These are phyloP conservation scores for Papilio gigon DNA, from an alignment of 2,888 invertebrate genomes.

Conservation along the genomic window DNA sequence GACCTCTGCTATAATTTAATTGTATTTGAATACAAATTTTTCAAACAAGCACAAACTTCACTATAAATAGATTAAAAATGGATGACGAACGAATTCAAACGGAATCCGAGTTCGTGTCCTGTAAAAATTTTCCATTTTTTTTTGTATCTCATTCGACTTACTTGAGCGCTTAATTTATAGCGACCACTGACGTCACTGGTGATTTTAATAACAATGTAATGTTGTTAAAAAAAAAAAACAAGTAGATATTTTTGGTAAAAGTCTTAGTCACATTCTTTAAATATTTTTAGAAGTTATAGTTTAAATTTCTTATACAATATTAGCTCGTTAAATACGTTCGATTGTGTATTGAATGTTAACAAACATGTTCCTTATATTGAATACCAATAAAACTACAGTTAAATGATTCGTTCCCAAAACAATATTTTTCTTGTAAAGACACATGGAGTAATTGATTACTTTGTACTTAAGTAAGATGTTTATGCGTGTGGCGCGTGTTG, in stretches of 20 bases:
- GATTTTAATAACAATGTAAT: not conserved
- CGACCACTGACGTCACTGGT: not conserved
- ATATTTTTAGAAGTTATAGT: no score
- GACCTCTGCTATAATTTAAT: not conserved
- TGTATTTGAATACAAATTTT: no score
- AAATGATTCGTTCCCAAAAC: not conserved
- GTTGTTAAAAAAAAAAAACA: not conserved
- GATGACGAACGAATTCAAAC: no score
- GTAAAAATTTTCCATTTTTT: conserved; percentile 15
- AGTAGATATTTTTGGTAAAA: not conserved
- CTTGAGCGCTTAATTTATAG: not conserved
- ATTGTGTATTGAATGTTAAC: no score
- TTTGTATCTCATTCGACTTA: not conserved
- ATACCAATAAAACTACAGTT: not conserved
- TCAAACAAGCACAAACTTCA: no score
- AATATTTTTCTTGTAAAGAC: no score
- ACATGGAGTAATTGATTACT: not conserved
- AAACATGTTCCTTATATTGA: not conserved
- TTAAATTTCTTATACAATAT: no score
- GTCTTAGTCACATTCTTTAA: not conserved
- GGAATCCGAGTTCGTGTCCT: not conserved
- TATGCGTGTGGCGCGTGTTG: not conserved
- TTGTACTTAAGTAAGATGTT: not conserved
- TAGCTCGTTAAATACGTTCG: no score
- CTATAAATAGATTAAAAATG: no score